Percentiles rank a stretch among this genome's conserved stretches.
These are phyloP conservation scores for Pogonocichla stellata DNA, from an alignment of 2,113 vertebrate species.

Conservation along the genomic window DNA sequence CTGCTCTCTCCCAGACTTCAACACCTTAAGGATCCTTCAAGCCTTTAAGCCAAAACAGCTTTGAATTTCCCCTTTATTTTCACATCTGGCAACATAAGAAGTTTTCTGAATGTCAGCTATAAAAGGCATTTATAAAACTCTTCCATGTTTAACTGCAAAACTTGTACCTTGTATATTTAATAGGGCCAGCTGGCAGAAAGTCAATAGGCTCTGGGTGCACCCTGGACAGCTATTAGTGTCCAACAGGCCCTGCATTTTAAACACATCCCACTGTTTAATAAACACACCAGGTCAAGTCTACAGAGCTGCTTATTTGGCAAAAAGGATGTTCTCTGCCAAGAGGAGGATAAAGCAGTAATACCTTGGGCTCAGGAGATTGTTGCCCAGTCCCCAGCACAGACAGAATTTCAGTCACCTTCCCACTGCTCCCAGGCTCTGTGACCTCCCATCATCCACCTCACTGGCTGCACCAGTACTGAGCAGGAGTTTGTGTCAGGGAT, in stretches of 20 bases:
- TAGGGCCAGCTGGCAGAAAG: constrained; percentile 8
- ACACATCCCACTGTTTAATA: background rate
- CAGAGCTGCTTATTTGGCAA: background rate
- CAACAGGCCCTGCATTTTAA: background rate
- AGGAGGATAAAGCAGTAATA: background rate
- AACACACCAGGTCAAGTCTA: background rate
- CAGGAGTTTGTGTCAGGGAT: rapidly evolving
- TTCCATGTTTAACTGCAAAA: constrained; percentile 18
- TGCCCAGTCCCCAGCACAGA: background rate
- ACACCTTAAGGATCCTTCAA: background rate
- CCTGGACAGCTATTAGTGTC: background rate
- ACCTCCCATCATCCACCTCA: background rate
- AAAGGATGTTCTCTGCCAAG: background rate
- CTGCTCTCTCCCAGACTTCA: background rate
- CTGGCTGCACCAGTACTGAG: background rate
- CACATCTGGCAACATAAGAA: background rate
- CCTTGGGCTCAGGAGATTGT: background rate
- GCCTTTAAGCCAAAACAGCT: background rate
- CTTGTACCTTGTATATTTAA: constrained; percentile 42
- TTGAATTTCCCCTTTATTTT: background rate
- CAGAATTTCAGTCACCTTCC: background rate
- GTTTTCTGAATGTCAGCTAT: background rate
- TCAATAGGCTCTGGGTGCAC: background rate
- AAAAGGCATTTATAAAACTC: constrained; percentile 32
- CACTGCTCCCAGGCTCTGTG: background rate